phyloP scores from a whole-genome alignment of 2,888 invertebrate species.

The Ormyrus labotus region DNA sequence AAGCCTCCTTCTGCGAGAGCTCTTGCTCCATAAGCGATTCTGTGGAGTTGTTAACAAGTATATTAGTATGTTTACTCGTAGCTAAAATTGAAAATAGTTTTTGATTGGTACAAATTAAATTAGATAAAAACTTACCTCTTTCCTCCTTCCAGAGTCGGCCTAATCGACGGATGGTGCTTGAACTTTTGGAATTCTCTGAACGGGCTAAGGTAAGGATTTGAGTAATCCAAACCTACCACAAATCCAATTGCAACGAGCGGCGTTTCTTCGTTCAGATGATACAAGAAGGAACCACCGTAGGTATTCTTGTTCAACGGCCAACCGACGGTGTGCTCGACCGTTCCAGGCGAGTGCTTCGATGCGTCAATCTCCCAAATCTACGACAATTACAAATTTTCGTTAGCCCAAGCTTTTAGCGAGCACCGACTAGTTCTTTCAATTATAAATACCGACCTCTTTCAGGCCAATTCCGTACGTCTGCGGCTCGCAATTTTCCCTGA shows the following conservation, averaged over 20 bases:
- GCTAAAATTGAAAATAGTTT: background rate
- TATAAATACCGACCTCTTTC: conserved; percentile 66
- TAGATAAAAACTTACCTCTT: conserved; percentile 74
- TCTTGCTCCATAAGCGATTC: conserved; percentile 97
- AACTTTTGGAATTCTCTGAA: conserved; percentile 97
- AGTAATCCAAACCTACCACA: conserved; percentile 96
- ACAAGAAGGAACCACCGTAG: conserved; percentile 98
- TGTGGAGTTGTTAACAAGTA: conserved; percentile 60
- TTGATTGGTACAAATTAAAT: too few species aligned
- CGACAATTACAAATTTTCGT: background rate
- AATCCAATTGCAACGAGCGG: conserved; percentile 95
- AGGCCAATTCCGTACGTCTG: conserved; percentile 95
- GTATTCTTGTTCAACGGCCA: conserved; percentile 96
- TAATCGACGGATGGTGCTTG: conserved; percentile 94
- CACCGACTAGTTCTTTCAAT: too few species aligned
- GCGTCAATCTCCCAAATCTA: conserved; percentile 96
- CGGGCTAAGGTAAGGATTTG: conserved; percentile 96
- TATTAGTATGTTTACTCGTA: background rate
- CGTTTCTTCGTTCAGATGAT: conserved; percentile 90
- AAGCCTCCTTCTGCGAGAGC: conserved; percentile 98
- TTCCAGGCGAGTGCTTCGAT: conserved; percentile 91
- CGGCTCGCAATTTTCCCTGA: conserved; percentile 88
- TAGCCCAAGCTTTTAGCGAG: too few species aligned
- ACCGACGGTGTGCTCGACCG: conserved; percentile 96
- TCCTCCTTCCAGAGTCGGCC: conserved; percentile 86